A percentile compares a stretch with the other conserved stretches of the same genome.
These are phyloP conservation scores for Drosophila nebulosa DNA, from an alignment of 1,140 invertebrate species.

Conservation along the genomic window DNA sequence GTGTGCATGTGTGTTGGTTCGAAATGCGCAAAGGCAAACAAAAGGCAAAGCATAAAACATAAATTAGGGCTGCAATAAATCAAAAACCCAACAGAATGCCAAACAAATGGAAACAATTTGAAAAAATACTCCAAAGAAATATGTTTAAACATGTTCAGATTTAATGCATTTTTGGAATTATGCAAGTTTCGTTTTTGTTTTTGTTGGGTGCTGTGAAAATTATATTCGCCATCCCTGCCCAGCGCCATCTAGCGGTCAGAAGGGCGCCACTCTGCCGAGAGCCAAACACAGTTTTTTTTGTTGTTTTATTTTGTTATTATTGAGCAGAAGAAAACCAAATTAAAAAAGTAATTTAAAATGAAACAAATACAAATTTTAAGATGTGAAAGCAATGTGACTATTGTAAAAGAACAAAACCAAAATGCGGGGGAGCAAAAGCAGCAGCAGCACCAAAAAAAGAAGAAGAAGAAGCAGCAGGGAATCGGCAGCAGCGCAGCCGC, in stretches of 20 bases:
- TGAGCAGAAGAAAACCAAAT: conserved; percentile 32
- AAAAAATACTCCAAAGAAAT: neutral
- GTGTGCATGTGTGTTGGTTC: conserved; percentile 5
- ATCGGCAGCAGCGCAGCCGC: conserved; percentile 65
- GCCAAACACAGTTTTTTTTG: neutral
- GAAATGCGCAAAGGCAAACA: conserved; percentile 26
- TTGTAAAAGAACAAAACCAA: conserved; percentile 32
- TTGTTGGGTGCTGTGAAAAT: conserved; percentile 7
- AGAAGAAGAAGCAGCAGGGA: conserved; percentile 42
- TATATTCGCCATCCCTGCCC: neutral
- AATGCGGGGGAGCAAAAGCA: conserved; percentile 61
- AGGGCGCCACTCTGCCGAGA: neutral
- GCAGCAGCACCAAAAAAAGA: conserved; percentile 45
- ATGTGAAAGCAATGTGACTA: neutral
- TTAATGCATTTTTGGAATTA: conserved; percentile 26
- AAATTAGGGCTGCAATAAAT: conserved; percentile 8
- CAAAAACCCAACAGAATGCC: neutral
- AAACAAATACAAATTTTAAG: conserved; percentile 28
- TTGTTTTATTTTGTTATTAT: conserved; percentile 6
- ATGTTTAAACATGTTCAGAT: neutral
- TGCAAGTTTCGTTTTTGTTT: conserved; percentile 30
- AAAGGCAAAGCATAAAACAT: conserved; percentile 14
- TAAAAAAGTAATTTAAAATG: conserved; percentile 13
- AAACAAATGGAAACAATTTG: neutral
- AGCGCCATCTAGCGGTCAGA: conserved; percentile 7